Evolutionary conservation across 2,797 vertebrate species (phyloP).

Genomic region (Leptoclinus maculatus): DNA sequence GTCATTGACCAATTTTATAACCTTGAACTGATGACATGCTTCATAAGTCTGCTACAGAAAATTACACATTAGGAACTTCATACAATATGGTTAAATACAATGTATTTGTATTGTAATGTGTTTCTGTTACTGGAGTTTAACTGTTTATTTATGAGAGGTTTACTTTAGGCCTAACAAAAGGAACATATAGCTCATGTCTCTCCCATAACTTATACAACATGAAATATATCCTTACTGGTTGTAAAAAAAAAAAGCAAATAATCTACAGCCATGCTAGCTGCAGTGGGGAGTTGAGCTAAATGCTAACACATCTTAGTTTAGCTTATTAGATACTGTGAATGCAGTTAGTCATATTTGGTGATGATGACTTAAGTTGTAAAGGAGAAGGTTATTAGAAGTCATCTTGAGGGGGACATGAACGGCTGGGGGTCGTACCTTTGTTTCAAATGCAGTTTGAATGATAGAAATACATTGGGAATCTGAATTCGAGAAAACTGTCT

Average conservation of each 20-base stretch:
- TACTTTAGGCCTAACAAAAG: background rate
- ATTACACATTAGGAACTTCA: background rate
- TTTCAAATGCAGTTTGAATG: too few relatives aligned
- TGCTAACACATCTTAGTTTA: background rate
- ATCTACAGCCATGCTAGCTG: background rate
- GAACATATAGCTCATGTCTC: background rate
- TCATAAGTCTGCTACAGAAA: background rate
- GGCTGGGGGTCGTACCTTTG: too few relatives aligned
- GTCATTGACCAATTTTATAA: background rate
- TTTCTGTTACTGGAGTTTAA: background rate
- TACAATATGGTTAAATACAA: background rate
- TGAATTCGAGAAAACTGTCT: too few relatives aligned
- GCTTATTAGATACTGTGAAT: background rate
- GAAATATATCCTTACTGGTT: background rate
- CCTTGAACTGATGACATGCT: background rate
- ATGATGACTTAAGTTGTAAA: too few relatives aligned
- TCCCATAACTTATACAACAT: background rate
- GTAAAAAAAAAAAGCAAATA: background rate
- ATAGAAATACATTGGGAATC: too few relatives aligned
- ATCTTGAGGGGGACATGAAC: too few relatives aligned
- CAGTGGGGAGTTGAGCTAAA: background rate
- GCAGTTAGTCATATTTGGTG: too few relatives aligned
- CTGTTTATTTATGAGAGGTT: background rate
- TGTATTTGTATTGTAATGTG: background rate
- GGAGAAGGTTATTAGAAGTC: too few relatives aligned